Conservation (phyloP, 2,113 vertebrate genomes). For the Acanthisitta chloris region DNA sequence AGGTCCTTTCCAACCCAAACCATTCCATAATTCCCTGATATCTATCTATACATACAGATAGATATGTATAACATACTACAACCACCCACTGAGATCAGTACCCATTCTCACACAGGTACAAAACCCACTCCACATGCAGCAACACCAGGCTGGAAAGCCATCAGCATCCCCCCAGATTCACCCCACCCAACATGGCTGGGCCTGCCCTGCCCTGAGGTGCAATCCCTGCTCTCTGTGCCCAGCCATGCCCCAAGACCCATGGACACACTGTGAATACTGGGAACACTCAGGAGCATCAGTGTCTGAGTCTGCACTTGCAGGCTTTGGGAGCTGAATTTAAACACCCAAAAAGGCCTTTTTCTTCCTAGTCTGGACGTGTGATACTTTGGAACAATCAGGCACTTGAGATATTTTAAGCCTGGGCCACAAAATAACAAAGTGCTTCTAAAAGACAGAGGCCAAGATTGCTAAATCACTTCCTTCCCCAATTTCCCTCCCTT, state of each 20-base stretch:
- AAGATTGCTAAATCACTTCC: neutral
- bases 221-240: neutral
- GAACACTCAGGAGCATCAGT: neutral
- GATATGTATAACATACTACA: neutral
- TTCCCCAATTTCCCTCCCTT: fast-evolving
- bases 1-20: neutral
- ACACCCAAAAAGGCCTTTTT: neutral
- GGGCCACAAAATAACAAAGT: neutral
- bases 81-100: neutral
- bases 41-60: too few species aligned
- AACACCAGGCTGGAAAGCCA: neutral
- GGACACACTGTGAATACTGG: neutral
- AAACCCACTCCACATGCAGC: neutral
- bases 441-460: neutral
- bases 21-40: neutral
- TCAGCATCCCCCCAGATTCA: neutral
- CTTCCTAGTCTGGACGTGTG: neutral
- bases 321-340: neutral
- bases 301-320: too few species aligned
- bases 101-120: fast-evolving
- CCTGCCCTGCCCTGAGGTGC: fast-evolving
- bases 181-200: fast-evolving
- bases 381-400: neutral
- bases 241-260: neutral
- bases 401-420: neutral